These are phyloP conservation scores for Drosophila multiciliata DNA, from an alignment of 2,888 invertebrate species.

Conservation along the genomic window DNA sequence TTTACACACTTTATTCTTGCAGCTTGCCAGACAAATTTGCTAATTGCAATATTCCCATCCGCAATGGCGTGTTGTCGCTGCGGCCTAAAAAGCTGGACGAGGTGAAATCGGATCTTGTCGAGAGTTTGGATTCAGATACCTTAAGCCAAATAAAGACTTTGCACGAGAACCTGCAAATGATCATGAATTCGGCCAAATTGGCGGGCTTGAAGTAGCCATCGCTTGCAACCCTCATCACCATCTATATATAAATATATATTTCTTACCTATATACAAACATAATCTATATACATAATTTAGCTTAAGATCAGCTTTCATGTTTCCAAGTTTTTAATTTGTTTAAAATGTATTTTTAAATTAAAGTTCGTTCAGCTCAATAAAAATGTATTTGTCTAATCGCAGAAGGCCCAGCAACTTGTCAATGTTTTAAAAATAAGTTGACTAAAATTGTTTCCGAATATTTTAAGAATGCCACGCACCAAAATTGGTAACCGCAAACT, in stretches of 20 bases:
- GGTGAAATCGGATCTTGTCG: constrained; percentile 78
- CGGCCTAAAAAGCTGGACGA: constrained; percentile 81
- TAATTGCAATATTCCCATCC: constrained; percentile 84
- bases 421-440: not conserved
- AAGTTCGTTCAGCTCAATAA: constrained; percentile 36
- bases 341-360: constrained; percentile 39
- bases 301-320: constrained; percentile 30
- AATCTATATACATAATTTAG: constrained; percentile 28
- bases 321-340: constrained; percentile 5
- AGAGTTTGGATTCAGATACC: constrained; percentile 81
- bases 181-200: constrained; percentile 81
- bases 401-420: constrained; percentile 5
- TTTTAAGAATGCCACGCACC: constrained; percentile 78
- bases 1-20: not conserved
- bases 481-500: constrained; percentile 80
- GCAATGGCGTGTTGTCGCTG: constrained; percentile 84
- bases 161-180: constrained; percentile 82
- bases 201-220: constrained; percentile 54
- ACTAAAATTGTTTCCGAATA: not conserved
- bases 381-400: constrained; percentile 35
- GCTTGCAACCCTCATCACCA: not conserved
- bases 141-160: constrained; percentile 82
- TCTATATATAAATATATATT: constrained; percentile 9
- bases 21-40: constrained; percentile 83
- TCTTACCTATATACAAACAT: constrained; percentile 15